Evolutionary conservation across 2,888 invertebrate genomes (phyloP).

Genomic region (Scaptomyza cyrtandrae): DNA sequence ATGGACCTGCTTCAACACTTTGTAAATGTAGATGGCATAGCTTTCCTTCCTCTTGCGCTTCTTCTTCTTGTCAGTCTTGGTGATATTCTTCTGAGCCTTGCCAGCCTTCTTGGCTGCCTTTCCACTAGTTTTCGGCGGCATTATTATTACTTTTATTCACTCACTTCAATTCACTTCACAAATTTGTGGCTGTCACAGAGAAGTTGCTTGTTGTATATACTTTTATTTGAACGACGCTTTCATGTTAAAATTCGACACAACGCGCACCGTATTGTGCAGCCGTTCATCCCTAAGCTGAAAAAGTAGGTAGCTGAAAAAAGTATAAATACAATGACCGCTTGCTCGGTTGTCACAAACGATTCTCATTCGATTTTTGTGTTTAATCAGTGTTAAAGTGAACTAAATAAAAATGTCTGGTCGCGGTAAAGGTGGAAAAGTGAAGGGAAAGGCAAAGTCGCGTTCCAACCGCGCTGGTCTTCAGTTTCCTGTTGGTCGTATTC

Average conservation of each 20-base stretch:
- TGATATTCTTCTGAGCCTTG: constrained; percentile 86
- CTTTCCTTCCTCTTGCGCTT: constrained; percentile 67
- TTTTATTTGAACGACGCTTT: constrained; percentile 29
- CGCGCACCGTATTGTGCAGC: not conserved
- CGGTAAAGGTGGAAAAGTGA: constrained; percentile 1
- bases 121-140: constrained; percentile 84
- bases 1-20: constrained; percentile 86
- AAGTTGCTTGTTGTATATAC: constrained; percentile 16
- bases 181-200: not conserved
- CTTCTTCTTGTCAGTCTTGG: constrained; percentile 87
- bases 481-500: constrained; percentile 88
- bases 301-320: constrained; percentile 13
- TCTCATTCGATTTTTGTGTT: constrained; percentile 12
- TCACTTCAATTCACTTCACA: constrained; percentile 29
- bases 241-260: constrained; percentile 4
- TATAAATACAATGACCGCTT: constrained; percentile 4
- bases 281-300: constrained; percentile 16
- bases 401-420: constrained; percentile 81
- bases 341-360: not conserved
- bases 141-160: too few relatives aligned
- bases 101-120: constrained; percentile 86
- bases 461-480: constrained; percentile 40
- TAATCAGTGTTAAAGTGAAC: constrained; percentile 18
- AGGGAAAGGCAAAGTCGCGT: constrained; percentile 2
- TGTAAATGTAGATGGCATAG: constrained; percentile 86